Evolutionary conservation across 2,888 invertebrate genomes (phyloP), one percentile per base, ranked within the genome.

Genomic region (Dexiosoma caninum): DNA sequence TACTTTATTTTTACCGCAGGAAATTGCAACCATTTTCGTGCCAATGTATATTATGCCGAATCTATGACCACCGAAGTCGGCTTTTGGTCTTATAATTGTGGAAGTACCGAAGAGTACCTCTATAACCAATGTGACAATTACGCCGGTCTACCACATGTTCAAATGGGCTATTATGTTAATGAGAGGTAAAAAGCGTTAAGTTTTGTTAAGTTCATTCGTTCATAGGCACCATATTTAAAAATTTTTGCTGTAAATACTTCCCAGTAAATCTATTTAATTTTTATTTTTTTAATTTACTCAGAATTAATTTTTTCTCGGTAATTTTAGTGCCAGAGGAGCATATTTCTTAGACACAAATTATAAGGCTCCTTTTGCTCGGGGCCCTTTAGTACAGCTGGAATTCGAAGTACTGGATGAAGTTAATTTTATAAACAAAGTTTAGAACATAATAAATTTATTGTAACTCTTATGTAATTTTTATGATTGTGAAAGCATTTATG

Each of bases 41-140:
- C 94, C 0, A 92, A 93, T 0, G 67, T 83, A 0, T 93, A 92
- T 84, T 94, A 89, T 82, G 93, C 92, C 0, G 94, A 94, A 85
- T 93, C 93, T 0, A 85, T 88, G n/a, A 87, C 66, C 2, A 91
- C 91, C 0, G 82, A 90, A 0, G 83, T 85, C 0, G 93, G 93
- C 0, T 93, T 94, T 86, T 93, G 92, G 87, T 92, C 91, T 0
- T 91, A 89, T 21, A 90, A 90, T 32, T 93, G 93, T 83, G 86
- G 85, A 16, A 84, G 91, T 1, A 92, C 92, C 92, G 16, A 87
- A 91, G 46, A 87, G 90, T 3, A 92, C 91, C 84, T 88, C 91
- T 82, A 86, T 92, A 12, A 92, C 92, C 91, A 91, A 87, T 93
- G 93, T 81, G 64, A 55, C 6, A 79, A 59, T 3, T 85, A 85